phyloP scores from a whole-genome alignment of 2,888 invertebrate species.

The Drosophila mercatorum region DNA sequence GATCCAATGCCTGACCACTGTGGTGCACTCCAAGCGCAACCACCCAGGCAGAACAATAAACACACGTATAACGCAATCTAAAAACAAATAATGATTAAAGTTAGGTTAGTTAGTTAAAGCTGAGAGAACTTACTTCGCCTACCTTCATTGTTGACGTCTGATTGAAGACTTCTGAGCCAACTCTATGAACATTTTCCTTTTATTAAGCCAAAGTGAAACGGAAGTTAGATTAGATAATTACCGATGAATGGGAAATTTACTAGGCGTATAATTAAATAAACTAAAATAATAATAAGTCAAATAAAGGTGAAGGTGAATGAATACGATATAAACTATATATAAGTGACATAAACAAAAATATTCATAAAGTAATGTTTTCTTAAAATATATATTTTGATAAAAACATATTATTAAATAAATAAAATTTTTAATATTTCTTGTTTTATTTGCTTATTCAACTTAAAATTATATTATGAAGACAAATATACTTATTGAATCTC shows the following conservation, averaged over 20 bases:
- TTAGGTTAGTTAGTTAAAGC: background rate
- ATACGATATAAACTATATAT: background rate
- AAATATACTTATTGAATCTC: no score
- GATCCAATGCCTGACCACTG: conserved; percentile 52
- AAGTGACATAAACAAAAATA: background rate
- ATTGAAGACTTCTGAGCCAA: conserved; percentile 19
- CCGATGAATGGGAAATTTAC: conserved; percentile 23
- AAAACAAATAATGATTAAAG: background rate
- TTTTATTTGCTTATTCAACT: no score
- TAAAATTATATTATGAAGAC: no score
- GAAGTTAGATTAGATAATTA: conserved; percentile 58
- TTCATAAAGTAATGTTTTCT: background rate
- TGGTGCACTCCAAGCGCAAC: conserved; percentile 38
- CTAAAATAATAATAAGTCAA: conserved; percentile 20
- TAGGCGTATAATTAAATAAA: conserved; percentile 55
- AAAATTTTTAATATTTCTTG: no score
- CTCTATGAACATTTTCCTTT: conserved; percentile 34
- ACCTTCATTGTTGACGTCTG: conserved; percentile 61
- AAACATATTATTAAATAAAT: no score
- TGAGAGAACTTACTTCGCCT: conserved; percentile 1
- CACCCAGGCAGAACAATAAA: conserved; percentile 33
- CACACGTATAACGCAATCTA: conserved; percentile 31
- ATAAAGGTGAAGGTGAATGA: background rate
- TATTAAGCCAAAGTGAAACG: conserved; percentile 52
- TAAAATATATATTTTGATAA: no score